phyloP scores from a whole-genome alignment of 1,140 invertebrate genomes.

The Drosophila sp. region DNA sequence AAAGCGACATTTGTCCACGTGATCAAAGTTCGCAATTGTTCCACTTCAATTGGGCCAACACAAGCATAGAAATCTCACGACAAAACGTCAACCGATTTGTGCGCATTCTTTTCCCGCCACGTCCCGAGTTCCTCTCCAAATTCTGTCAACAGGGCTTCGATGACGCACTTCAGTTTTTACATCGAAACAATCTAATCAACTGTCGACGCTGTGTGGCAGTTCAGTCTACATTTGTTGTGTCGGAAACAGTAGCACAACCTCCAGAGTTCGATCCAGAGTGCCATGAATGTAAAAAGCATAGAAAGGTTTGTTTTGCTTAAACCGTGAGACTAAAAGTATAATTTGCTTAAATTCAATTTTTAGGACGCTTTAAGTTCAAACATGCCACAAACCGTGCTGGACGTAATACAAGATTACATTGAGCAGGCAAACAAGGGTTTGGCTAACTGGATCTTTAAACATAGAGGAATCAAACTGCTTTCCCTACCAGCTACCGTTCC shows the following conservation, averaged over 20 bases:
- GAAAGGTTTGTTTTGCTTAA: constrained; percentile 89
- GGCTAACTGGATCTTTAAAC: constrained; percentile 95
- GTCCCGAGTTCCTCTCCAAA: constrained; percentile 95
- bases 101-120: constrained; percentile 96
- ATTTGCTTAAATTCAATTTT: too few species aligned
- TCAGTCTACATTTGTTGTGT: constrained; percentile 92
- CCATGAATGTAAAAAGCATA: constrained; percentile 92
- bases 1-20: constrained; percentile 98
- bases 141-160: constrained; percentile 99
- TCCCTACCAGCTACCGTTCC: constrained; percentile 94
- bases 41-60: constrained; percentile 96
- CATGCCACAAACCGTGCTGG: constrained; percentile 93
- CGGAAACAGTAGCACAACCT: constrained; percentile 86
- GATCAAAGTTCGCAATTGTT: constrained; percentile 94
- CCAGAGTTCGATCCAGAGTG: constrained; percentile 93
- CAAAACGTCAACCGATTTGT: constrained; percentile 97
- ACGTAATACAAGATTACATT: constrained; percentile 95
- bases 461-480: constrained; percentile 91
- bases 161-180: constrained; percentile 96
- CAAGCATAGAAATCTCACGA: constrained; percentile 96
- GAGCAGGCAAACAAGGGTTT: constrained; percentile 95
- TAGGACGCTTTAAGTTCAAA: constrained; percentile 92
- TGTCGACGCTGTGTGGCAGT: constrained; percentile 93
- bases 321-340: too few species aligned
- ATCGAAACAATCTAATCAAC: constrained; percentile 95